These are phyloP conservation scores for Pogonocherus hispidulus DNA, from an alignment of 2,888 invertebrate genomes.

Conservation along the genomic window DNA sequence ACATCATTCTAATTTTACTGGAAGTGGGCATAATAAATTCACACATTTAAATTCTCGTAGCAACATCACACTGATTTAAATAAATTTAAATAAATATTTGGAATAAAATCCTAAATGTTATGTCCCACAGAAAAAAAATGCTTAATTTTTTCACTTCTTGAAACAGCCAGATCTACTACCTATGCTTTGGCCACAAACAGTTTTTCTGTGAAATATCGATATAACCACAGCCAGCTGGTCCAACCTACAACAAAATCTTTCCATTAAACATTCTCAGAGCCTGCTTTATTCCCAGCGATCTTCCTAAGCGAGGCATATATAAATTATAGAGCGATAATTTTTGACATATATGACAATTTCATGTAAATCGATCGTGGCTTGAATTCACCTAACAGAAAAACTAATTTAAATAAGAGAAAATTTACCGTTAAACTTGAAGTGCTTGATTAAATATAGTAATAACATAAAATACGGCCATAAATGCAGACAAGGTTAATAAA, in stretches of 20 bases:
- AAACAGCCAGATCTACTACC: too few species aligned
- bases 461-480: slow-evolving; percentile 47
- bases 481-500: slow-evolving; percentile 49
- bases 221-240: too few species aligned
- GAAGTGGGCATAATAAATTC: too few species aligned
- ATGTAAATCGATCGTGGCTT: slow-evolving; percentile 35
- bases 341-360: slow-evolving; percentile 33
- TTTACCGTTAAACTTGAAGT: slow-evolving; percentile 28
- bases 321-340: neutral
- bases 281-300: neutral
- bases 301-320: neutral
- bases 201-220: neutral
- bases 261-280: neutral
- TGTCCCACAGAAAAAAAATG: neutral
- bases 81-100: neutral
- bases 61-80: neutral
- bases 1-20: neutral
- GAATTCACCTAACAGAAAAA: slow-evolving; percentile 34
- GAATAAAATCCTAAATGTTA: neutral
- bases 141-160: neutral
- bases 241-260: neutral
- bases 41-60: neutral
- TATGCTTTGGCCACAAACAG: neutral
- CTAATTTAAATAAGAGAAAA: slow-evolving; percentile 47
- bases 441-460: slow-evolving; percentile 35